These are phyloP conservation scores for Suncus etruscus DNA, from an alignment of 2,113 vertebrate genomes.

Conservation along the genomic window DNA sequence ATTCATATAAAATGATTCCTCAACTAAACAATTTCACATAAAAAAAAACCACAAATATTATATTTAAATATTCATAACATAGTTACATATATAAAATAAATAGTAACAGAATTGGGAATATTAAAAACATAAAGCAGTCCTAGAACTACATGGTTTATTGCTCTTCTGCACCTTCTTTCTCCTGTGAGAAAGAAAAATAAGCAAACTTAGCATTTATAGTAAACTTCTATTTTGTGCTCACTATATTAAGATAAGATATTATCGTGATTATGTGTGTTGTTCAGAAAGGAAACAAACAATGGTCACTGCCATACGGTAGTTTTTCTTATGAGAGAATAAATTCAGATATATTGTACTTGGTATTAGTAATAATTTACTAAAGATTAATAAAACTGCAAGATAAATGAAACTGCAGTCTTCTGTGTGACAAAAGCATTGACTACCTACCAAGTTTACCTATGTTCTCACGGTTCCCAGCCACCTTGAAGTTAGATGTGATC, in stretches of 20 bases:
- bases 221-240: neutral
- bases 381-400: neutral
- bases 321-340: neutral
- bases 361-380: neutral
- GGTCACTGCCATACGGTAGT: neutral
- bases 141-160: neutral
- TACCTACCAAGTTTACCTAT: neutral
- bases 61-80: neutral
- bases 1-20: slow-evolving; percentile 1
- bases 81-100: neutral
- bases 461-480: neutral
- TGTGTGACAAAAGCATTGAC: neutral
- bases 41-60: neutral
- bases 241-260: no score
- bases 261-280: neutral
- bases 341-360: neutral
- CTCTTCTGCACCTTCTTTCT: neutral
- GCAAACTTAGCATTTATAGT: neutral
- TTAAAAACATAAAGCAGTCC: neutral
- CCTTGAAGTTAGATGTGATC: neutral
- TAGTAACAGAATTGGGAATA: neutral
- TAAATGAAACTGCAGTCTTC: neutral
- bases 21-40: neutral
- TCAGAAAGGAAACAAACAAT: neutral
- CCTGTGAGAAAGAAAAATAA: neutral